Evolutionary conservation across 2,113 vertebrate species (phyloP), one percentile per base, ranked within the genome.

Genomic region (Rhipidura dahli): DNA sequence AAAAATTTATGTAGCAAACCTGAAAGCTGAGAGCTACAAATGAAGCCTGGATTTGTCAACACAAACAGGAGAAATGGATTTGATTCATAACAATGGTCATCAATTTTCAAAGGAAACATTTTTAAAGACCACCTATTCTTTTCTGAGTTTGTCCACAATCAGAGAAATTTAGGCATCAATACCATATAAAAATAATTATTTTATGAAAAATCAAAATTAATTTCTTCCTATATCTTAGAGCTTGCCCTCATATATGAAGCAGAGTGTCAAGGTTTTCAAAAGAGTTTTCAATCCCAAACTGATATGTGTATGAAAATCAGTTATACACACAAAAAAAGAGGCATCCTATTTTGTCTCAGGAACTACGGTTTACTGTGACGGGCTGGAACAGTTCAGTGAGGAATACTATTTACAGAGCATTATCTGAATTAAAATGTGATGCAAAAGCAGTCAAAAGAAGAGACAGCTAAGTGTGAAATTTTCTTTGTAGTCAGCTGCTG

Each of bases 381-480:
- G 35, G 23, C 45, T 86, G 63, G 59, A 83, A 70, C 70, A 73
- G 22, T 87, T 93, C 64, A 30, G 39, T 3, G 4, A 73, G 39
- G 31, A 89, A 69, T 63, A 81, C 31, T 47, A 66, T 86, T 95
- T 90, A 64, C 71, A 68, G 54, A 83, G 63, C 37, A 50, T 63
- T 87, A 68, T 89, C 56, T 84, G 81, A 93, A 95, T 87, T 35
- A 81, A 95, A 90, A 81, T 31, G 20, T 24, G 72, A 87, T 90
- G 76, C 44, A 90, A 88, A 95, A 68, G 60, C 39, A 80, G 59
- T 49, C 51, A 73, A 83, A 90, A 95, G 79, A 91, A 90, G 75
- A 83, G 72, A 77, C 0, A 0, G 47, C 27, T 57, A 80, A 63
- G 44, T 59, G 64, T 28, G 51, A 94, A 53, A 77, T 73, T 70